Evolutionary conservation across 92 coral and sea anemone species (phyloP), one percentile per base, ranked within the genome.

Genomic region (Porites rus): DNA sequence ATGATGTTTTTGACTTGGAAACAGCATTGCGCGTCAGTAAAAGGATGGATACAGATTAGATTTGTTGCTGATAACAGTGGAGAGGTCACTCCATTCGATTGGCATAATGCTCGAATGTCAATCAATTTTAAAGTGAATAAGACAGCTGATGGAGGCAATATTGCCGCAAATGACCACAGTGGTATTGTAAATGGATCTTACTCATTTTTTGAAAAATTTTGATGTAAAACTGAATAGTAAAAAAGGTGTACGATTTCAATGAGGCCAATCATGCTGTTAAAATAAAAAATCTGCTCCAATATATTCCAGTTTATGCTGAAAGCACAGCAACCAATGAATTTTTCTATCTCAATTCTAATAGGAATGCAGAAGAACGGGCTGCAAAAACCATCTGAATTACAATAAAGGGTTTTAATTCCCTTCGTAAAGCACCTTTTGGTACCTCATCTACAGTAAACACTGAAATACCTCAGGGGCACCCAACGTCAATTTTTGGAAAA

Each of bases 1-100:
- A 28, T 28, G 31, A 2, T 28, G 31, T 28, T 28, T 28, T 83
- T 17, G 87, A 71, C 17, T 25, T 83, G 2, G 87, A 83, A 20
- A 72, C 61, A 51, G 65, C 87, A 1, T 66, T 83, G 1, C 59
- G 69, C 1, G 80, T 73, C 25, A 67, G 25, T 4, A 20, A 10
- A 1, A 28, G 31, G 31, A 28, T 28, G 31, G 31, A 28, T 2
- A 28, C 31, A 28, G 31, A 28, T 28, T 28, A 28, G 31, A 28
- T 28, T 28, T 28, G 31, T 28, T 28, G 31, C 31, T 28, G 31
- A 28, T 28, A 28, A 28, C 31, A 28, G 31, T 28, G 38, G 38
- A 1, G 38, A 21, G 11, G 38, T 20, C 6, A 22, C 72, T 7
- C 50, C 72, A 6, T 19, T 67, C 10, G 50, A 67, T 67, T 67